A percentile compares a stretch with the other conserved stretches of the same genome.
Evolutionary conservation across 2,888 invertebrate species (phyloP).

Genomic region (Schrankia costaestrigalis): DNA sequence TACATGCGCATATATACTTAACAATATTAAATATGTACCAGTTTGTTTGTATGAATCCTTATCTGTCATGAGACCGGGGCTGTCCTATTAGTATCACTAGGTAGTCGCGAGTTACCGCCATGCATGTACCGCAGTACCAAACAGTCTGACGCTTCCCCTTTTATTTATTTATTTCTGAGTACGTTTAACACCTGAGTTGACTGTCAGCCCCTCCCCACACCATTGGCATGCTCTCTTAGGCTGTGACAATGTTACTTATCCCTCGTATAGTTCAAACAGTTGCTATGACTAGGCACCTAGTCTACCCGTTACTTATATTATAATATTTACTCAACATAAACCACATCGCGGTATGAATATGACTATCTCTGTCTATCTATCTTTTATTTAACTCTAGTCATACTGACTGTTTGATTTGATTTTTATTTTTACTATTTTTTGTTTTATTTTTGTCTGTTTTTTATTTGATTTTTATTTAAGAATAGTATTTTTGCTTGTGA

Average conservation of each 20-base stretch:
- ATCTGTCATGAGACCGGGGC: conserved; percentile 65
- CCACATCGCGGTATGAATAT: conserved; percentile 75
- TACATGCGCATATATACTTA: conserved; percentile 25
- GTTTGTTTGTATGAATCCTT: conserved; percentile 22
- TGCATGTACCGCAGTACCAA: conserved; percentile 64
- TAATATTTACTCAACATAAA: conserved; percentile 59
- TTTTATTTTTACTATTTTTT: conserved; percentile 41
- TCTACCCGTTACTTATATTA: conserved; percentile 39
- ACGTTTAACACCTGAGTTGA: conserved; percentile 55
- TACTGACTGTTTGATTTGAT: conserved; percentile 79
- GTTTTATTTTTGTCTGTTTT: conserved; percentile 48
- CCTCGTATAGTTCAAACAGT: conserved; percentile 74
- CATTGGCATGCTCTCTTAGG: conserved; percentile 76
- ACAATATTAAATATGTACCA: conserved; percentile 25
- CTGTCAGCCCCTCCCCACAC: conserved; percentile 49
- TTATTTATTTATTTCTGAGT: conserved; percentile 36
- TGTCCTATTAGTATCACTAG: conserved; percentile 46
- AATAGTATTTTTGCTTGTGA: conserved; percentile 78
- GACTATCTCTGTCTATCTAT: conserved; percentile 69
- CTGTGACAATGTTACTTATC: conserved; percentile 78
- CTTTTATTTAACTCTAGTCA: conserved; percentile 76
- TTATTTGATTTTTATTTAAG: conserved; percentile 54
- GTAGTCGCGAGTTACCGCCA: conserved; percentile 50
- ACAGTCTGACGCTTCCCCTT: conserved; percentile 71
- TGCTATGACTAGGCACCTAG: conserved; percentile 76